Percentiles rank a stretch among this genome's conserved stretches.
phyloP scores from a whole-genome alignment of 2,888 invertebrate genomes.

The Apamea monoglypha region DNA sequence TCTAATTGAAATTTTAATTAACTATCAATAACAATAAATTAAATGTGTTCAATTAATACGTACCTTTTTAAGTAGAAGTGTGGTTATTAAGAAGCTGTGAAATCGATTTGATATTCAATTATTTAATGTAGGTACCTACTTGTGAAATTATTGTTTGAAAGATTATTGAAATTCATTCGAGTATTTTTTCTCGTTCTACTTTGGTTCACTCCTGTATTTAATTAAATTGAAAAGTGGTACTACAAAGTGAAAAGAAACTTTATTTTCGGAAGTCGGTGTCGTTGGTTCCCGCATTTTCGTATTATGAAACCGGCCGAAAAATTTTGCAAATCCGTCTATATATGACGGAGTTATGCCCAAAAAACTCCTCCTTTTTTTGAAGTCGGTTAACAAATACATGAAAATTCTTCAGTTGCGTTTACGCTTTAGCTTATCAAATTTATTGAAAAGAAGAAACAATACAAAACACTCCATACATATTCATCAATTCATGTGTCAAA shows the following conservation, averaged over 20 bases:
- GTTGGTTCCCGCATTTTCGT: too few species aligned
- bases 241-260: too few species aligned
- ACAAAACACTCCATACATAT: too few species aligned
- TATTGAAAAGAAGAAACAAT: too few species aligned
- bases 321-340: too few species aligned
- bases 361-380: too few species aligned
- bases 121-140: not conserved
- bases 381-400: too few species aligned
- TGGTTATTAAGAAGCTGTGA: conserved; percentile 17
- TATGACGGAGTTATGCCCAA: too few species aligned
- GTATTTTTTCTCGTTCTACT: not conserved
- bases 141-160: conserved; percentile 14
- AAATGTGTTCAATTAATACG: conserved; percentile 10
- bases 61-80: not conserved
- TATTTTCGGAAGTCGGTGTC: too few species aligned
- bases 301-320: too few species aligned
- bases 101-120: conserved; percentile 31
- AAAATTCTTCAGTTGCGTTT: not conserved
- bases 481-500: too few species aligned
- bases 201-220: not conserved
- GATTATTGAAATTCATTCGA: not conserved
- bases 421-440: not conserved
- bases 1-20: not conserved
- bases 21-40: not conserved
- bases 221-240: too few species aligned